A percentile compares a stretch with the other conserved stretches of the same genome.
Evolutionary conservation across 1,140 invertebrate genomes (phyloP).

Genomic region (Anagrus nilaparvatae): DNA sequence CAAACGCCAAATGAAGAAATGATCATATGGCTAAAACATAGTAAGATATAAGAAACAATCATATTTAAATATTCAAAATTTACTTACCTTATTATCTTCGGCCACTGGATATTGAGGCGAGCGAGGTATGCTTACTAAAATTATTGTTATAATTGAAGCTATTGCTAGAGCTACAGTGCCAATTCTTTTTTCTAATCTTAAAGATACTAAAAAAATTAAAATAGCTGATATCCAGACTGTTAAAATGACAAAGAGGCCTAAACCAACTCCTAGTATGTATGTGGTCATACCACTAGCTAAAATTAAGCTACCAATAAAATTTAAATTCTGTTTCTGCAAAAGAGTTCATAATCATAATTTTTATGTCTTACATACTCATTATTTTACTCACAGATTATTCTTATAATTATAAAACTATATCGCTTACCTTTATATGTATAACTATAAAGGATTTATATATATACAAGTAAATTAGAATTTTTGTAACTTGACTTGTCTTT

Average conservation of each 20-base stretch:
- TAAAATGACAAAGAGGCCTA: slow-evolving; percentile 47
- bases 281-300: slow-evolving; percentile 40
- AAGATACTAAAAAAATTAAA: slow-evolving; percentile 44
- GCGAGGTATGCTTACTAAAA: slow-evolving; percentile 44
- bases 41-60: slow-evolving; percentile 11
- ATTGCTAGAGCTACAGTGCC: slow-evolving; percentile 40
- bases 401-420: no score
- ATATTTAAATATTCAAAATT: background rate
- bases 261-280: slow-evolving; percentile 43
- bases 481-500: no score
- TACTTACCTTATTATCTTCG: slow-evolving; percentile 31
- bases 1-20: slow-evolving; percentile 45
- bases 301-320: no score
- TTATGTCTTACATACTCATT: no score
- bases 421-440: no score
- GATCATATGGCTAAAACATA: slow-evolving; percentile 47
- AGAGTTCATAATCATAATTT: no score
- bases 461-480: no score
- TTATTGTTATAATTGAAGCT: slow-evolving; percentile 40
- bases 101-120: slow-evolving; percentile 29
- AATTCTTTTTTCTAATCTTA: slow-evolving; percentile 45
- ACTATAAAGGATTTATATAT: no score
- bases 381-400: no score
- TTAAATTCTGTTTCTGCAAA: no score
- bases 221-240: slow-evolving; percentile 45